Percentiles rank a stretch among this genome's conserved stretches.
Conservation (phyloP, 37 sponge, comb jelly and placozoan species). For the Aplysina aerophoba region DNA sequence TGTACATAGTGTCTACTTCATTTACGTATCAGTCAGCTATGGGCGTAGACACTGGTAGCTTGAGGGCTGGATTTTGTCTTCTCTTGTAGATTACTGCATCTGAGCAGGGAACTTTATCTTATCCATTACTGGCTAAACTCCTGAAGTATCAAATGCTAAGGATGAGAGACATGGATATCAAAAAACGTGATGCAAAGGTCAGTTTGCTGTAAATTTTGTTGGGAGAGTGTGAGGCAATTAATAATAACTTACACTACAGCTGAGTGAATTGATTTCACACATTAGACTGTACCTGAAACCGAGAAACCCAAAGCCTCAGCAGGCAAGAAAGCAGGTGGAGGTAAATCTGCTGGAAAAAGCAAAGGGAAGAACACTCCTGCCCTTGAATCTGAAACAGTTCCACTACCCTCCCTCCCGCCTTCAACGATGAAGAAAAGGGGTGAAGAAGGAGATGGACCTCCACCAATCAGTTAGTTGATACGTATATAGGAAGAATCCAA, state of each 20-base stretch:
- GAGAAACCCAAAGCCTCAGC: background rate
- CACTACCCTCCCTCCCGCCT: conserved; percentile 71
- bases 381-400: conserved; percentile 35
- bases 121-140: background rate
- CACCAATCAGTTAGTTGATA: conserved; percentile 62
- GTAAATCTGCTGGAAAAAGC: conserved; percentile 50
- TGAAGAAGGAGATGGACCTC: conserved; percentile 72
- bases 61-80: background rate
- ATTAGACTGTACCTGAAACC: background rate
- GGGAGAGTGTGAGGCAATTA: background rate
- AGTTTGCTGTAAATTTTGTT: too few species aligned
- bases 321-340: conserved; percentile 31
- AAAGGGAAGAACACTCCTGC: conserved; percentile 71
- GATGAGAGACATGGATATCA: background rate
- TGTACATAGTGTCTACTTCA: too few species aligned
- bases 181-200: conserved; percentile 19
- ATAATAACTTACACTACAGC: background rate
- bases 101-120: conserved; percentile 19
- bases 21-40: too few species aligned
- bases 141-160: conserved; percentile 16
- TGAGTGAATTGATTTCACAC: too few species aligned
- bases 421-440: conserved; percentile 88
- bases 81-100: conserved; percentile 15
- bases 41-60: background rate
- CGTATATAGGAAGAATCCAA: too few species aligned